These are phyloP conservation scores for Sericinus montela DNA, from an alignment of 2,888 invertebrate genomes.

Conservation along the genomic window DNA sequence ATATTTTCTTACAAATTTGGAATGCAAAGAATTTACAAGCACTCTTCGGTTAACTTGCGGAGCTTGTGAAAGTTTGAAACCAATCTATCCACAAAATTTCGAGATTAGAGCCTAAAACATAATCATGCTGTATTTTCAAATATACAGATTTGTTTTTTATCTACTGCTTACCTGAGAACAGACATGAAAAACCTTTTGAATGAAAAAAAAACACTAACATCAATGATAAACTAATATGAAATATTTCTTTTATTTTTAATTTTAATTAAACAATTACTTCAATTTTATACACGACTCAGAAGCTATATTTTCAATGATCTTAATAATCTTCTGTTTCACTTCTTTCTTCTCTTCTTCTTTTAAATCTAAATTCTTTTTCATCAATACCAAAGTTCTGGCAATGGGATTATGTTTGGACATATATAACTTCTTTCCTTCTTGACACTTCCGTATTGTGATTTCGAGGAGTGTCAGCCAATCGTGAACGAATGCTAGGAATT, in stretches of 20 bases:
- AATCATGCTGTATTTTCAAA: no score
- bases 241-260: not conserved
- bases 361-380: constrained; percentile 44
- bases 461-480: constrained; percentile 58
- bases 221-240: no score
- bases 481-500: constrained; percentile 54
- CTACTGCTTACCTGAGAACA: no score
- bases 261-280: not conserved
- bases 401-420: constrained; percentile 52
- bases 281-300: constrained; percentile 25
- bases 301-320: constrained; percentile 46
- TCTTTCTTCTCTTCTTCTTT: constrained; percentile 41
- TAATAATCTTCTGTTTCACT: constrained; percentile 37
- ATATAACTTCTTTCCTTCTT: constrained; percentile 37
- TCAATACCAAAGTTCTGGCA: constrained; percentile 45
- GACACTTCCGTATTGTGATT: constrained; percentile 48
- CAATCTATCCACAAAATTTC: no score
- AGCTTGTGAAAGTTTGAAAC: no score
- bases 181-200: no score
- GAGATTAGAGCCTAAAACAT: no score
- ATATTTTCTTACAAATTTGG: no score
- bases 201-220: no score
- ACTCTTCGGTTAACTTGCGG: no score
- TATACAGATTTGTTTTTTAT: no score
- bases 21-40: no score